A percentile compares a stretch with the other conserved stretches of the same genome.
phyloP scores from a whole-genome alignment of 2,888 invertebrate genomes.

The Tanytarsus gracilentus region DNA sequence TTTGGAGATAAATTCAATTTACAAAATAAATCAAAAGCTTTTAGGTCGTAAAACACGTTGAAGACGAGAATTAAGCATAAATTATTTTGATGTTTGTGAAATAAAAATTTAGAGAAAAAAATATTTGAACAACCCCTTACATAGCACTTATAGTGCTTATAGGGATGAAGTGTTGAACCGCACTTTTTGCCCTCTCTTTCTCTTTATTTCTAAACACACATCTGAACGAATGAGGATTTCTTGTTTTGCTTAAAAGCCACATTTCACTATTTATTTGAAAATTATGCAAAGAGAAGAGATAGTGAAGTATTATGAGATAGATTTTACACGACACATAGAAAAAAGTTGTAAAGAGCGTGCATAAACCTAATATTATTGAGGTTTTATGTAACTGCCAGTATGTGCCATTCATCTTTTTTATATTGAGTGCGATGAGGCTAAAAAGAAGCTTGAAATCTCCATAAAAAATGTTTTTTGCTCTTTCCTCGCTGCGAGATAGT shows the following conservation, averaged over 20 bases:
- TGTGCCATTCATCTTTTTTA: conserved; percentile 16
- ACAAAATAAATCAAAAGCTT: too few relatives aligned
- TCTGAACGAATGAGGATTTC: background rate
- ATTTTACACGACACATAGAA: conserved; percentile 6
- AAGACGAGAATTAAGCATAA: too few relatives aligned
- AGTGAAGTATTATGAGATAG: background rate
- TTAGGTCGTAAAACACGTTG: too few relatives aligned
- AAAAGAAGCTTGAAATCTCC: conserved; percentile 11
- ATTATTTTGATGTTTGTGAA: too few relatives aligned
- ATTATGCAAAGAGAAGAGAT: conserved; percentile 1
- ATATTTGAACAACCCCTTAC: too few relatives aligned
- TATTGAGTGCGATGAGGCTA: background rate
- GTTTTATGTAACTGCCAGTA: conserved; percentile 20
- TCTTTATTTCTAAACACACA: background rate
- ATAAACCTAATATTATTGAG: conserved; percentile 19
- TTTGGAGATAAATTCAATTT: too few relatives aligned
- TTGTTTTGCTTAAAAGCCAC: background rate
- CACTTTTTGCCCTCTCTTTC: too few relatives aligned
- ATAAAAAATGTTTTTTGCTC: background rate
- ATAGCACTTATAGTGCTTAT: too few relatives aligned
- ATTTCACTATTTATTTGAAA: conserved; percentile 2
- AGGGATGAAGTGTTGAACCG: too few relatives aligned
- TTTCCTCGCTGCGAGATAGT: background rate
- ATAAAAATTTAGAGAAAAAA: too few relatives aligned
- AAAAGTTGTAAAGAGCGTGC: conserved; percentile 1